Evolutionary conservation across 2,113 vertebrate species (phyloP), one percentile per base, ranked within the genome.

Genomic region (Phaethornis superciliosus): DNA sequence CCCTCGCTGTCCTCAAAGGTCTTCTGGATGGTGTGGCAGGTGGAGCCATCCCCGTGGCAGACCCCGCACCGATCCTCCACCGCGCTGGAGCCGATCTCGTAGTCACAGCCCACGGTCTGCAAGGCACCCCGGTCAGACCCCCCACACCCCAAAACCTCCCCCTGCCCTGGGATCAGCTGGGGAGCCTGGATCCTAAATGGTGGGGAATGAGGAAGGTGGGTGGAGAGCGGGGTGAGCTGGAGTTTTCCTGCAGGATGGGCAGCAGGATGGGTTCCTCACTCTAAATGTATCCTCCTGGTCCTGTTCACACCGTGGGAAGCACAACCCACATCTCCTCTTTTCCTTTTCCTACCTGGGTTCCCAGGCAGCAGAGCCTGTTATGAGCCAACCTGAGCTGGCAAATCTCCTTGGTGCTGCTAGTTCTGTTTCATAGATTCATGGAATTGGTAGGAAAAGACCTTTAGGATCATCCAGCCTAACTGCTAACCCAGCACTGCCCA

Each of bases 91-190:
- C 99, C 98, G 2, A 99, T 99, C 96, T 98, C 97, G 6, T 98
- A 99, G 98, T 99, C 99, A 2, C 99, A 99, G 96, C 99, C 99
- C 55, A 99, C 95, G 0, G 97, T 99, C 99, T 99, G 98, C 52
- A 97, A 91, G 59, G 60, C 32, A 82, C 16, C 54, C 74, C 75
- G 0, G 0, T 85, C 67, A 93, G 67, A n/a, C 9, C 33, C 65
- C 16, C 8, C 27, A 10, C 47, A 33, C 81, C 16, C 71, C 70
- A 49, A 78, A 5, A 17, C 46, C 78, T 14, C 18, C 1, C 70
- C 7, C 47, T 42, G 1, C 19, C 2, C 32, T 35, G 8, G 71
- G 8, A 54, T 54, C 47, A 60, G 16, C 3, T 1, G 15, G 76
- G 54, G 33, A 24, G 49, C 51, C 12, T 21, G 9, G 47, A 33